These are phyloP conservation scores for Opisthograptis luteolata DNA, from an alignment of 2,888 invertebrate genomes.

Conservation along the genomic window DNA sequence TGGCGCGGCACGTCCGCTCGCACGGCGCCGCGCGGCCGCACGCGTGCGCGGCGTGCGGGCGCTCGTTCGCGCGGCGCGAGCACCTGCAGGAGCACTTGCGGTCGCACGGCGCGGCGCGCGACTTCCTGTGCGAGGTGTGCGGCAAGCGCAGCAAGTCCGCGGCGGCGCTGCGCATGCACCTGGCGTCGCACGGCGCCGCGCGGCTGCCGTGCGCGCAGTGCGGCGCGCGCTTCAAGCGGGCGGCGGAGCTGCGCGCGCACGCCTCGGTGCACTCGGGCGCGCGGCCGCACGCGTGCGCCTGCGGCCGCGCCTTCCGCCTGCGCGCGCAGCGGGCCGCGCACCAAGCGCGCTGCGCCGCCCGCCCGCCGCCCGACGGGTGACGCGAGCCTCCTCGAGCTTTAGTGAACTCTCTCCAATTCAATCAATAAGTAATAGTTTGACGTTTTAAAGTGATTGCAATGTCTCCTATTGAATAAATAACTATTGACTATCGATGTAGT, in stretches of 20 bases:
- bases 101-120: slow-evolving; percentile 70
- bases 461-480: too few species aligned
- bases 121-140: slow-evolving; percentile 82
- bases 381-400: too few species aligned
- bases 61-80: slow-evolving; percentile 73
- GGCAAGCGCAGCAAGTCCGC: slow-evolving; percentile 79
- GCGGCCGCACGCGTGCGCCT: slow-evolving; percentile 68
- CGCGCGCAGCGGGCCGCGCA: slow-evolving; percentile 82
- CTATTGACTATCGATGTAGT: too few species aligned
- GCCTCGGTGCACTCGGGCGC: slow-evolving; percentile 81
- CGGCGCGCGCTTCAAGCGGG: slow-evolving; percentile 80
- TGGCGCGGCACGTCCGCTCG: slow-evolving; percentile 79
- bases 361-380: slow-evolving; percentile 4
- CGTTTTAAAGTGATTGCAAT: too few species aligned
- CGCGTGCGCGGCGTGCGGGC: slow-evolving; percentile 73
- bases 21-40: slow-evolving; percentile 78
- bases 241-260: slow-evolving; percentile 81
- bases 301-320: slow-evolving; percentile 84
- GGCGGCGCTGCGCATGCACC: slow-evolving; percentile 80
- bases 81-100: slow-evolving; percentile 79
- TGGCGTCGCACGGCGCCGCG: slow-evolving; percentile 62
- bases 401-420: too few species aligned
- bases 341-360: slow-evolving; percentile 73
- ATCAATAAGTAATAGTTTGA: too few species aligned
- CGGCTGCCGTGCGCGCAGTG: slow-evolving; percentile 75